Evolutionary conservation across 2,797 vertebrate genomes (phyloP).

Genomic region (Bufotes viridis): DNA sequence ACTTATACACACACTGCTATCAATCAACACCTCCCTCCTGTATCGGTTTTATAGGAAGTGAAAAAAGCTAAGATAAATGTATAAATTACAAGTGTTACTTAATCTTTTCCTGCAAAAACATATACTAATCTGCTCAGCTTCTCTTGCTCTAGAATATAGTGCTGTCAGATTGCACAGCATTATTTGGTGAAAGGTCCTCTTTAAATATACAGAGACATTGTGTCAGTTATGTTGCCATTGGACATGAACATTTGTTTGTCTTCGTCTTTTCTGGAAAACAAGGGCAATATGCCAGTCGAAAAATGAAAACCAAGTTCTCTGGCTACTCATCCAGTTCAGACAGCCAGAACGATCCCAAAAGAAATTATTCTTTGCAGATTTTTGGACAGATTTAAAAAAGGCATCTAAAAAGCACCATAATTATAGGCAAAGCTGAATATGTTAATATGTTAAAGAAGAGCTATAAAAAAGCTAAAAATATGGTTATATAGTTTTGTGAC

Average conservation of each 20-base stretch:
- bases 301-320: conserved; percentile 49
- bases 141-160: too few species aligned
- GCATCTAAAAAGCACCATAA: background rate
- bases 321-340: conserved; percentile 39
- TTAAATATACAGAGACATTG: conserved; percentile 14
- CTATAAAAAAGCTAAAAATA: conserved; percentile 30
- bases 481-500: background rate
- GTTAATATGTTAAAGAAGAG: conserved; percentile 12
- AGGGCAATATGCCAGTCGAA: conserved; percentile 44
- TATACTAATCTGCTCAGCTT: too few species aligned
- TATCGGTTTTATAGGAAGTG: too few species aligned
- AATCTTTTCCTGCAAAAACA: too few species aligned
- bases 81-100: too few species aligned
- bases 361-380: conserved; percentile 29
- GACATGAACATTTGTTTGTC: conserved; percentile 35
- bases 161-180: too few species aligned
- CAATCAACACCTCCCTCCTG: too few species aligned
- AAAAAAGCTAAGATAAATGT: too few species aligned
- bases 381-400: conserved; percentile 32
- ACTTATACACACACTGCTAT: too few species aligned
- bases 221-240: conserved; percentile 42
- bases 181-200: too few species aligned
- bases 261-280: conserved; percentile 44
- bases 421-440: conserved; percentile 25
- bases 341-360: conserved; percentile 35